A percentile compares a stretch with the other conserved stretches of the same genome.
Conservation (phyloP, 2,113 vertebrate genomes). For the Oenanthe melanoleuca region DNA sequence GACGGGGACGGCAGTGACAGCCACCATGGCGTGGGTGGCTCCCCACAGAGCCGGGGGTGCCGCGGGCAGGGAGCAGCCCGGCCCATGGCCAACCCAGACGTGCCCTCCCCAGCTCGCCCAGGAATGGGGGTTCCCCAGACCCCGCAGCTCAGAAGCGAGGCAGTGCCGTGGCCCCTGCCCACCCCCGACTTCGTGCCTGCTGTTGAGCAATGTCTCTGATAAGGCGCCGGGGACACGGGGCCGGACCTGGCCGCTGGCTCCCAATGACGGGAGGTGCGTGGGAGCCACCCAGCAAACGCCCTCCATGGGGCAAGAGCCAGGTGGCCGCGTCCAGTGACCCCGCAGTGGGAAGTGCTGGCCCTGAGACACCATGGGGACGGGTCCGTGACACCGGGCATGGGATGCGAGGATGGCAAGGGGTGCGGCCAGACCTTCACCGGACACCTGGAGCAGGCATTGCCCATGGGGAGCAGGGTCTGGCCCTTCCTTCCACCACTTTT, state of each 20-base stretch:
- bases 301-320: neutral
- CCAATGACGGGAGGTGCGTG: neutral
- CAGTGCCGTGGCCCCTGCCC: neutral
- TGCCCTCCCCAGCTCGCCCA: neutral
- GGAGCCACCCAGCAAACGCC: conserved; percentile 39
- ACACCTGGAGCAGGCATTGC: neutral
- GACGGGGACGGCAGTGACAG: neutral
- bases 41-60: neutral
- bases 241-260: neutral
- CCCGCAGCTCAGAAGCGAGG: neutral
- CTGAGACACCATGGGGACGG: rapidly evolving
- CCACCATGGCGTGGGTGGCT: rapidly evolving
- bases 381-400: rapidly evolving
- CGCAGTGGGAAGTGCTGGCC: neutral
- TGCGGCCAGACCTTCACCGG: neutral
- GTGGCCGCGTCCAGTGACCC: neutral
- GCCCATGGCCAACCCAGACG: neutral
- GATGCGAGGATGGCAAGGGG: neutral
- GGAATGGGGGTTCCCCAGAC: neutral
- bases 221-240: neutral
- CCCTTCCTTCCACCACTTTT: neutral
- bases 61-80: neutral
- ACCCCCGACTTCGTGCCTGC: rapidly evolving
- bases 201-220: conserved; percentile 42
- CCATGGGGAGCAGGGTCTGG: rapidly evolving